Evolutionary conservation across 1,140 invertebrate species (phyloP).

Genomic region (Nephila pilipes): DNA sequence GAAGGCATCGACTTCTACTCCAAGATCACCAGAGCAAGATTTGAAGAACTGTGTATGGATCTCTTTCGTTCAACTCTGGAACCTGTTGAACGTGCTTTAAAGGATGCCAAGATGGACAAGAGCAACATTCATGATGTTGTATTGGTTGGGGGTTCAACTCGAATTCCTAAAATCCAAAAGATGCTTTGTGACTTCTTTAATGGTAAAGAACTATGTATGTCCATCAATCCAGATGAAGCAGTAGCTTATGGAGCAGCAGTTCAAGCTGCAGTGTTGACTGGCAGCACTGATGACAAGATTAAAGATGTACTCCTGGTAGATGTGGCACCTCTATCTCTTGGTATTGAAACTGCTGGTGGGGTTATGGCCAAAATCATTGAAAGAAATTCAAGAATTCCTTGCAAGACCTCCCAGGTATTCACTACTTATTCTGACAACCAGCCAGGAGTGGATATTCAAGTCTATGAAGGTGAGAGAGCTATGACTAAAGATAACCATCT

Average conservation of each 20-base stretch:
- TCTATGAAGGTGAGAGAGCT: slow-evolving; percentile 84
- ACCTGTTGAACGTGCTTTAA: slow-evolving; percentile 78
- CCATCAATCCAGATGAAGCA: slow-evolving; percentile 84
- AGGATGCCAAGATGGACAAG: too few relatives aligned
- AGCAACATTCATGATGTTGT: too few relatives aligned
- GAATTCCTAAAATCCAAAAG: too few relatives aligned
- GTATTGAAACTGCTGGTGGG: too few relatives aligned
- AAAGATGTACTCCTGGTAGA: slow-evolving; percentile 81
- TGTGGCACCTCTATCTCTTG: too few relatives aligned
- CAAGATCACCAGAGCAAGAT: too few relatives aligned
- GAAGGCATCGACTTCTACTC: too few relatives aligned
- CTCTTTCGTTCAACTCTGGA: slow-evolving; percentile 81
- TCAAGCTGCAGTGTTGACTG: slow-evolving; percentile 82
- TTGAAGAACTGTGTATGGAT: too few relatives aligned
- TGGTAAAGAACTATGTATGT: slow-evolving; percentile 87
- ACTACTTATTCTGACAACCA: slow-evolving; percentile 82
- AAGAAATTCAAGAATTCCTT: too few relatives aligned
- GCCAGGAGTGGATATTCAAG: slow-evolving; percentile 88
- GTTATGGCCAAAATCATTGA: too few relatives aligned
- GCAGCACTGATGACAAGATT: slow-evolving; percentile 79
- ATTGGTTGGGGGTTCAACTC: too few relatives aligned
- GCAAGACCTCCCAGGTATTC: slow-evolving; percentile 91
- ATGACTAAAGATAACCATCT: slow-evolving; percentile 80
- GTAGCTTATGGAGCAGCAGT: slow-evolving; percentile 85
- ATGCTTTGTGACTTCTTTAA: too few relatives aligned